These are phyloP conservation scores for Cylloceria caligata DNA, from an alignment of 2,888 invertebrate genomes.

Conservation along the genomic window DNA sequence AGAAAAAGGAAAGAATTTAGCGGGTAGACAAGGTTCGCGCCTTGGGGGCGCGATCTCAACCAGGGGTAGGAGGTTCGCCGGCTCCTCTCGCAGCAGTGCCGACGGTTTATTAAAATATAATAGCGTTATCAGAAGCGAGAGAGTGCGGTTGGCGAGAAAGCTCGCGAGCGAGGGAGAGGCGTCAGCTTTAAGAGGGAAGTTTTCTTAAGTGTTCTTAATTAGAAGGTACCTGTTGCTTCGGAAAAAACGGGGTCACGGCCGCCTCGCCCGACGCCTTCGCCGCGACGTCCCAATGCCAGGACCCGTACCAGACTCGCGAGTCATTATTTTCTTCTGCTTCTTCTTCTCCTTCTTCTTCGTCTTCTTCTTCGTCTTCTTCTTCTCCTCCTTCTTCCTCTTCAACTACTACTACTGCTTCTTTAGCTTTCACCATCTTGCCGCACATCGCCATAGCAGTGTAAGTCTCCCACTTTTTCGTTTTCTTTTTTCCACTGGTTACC, in stretches of 20 bases:
- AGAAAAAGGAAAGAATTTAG: conserved; percentile 65
- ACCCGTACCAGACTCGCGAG: conserved; percentile 79
- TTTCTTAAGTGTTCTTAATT: conserved; percentile 85
- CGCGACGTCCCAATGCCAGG: conserved; percentile 71
- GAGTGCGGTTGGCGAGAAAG: conserved; percentile 57
- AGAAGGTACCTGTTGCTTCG: conserved; percentile 85
- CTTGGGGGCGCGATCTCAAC: conserved; percentile 72
- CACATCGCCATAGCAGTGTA: conserved; percentile 43
- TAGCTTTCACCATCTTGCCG: conserved; percentile 69
- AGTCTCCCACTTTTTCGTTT: conserved; percentile 44
- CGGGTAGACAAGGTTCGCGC: conserved; percentile 60
- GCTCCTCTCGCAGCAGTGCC: conserved; percentile 47
- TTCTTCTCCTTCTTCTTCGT: conserved; percentile 73
- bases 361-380: conserved; percentile 63
- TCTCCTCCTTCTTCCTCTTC: conserved; percentile 62
- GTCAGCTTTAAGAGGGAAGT: conserved; percentile 85
- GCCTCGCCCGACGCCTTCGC: conserved; percentile 72
- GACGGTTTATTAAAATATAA: conserved; percentile 84
- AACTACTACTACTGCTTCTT: conserved; percentile 57
- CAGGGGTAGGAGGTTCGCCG: conserved; percentile 14
- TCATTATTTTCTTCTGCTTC: conserved; percentile 84
- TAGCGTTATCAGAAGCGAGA: conserved; percentile 80
- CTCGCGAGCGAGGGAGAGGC: conserved; percentile 74
- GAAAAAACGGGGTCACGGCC: conserved; percentile 85
- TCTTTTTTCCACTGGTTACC: conserved; percentile 47